Evolutionary conservation across 2,888 invertebrate genomes (phyloP).

Genomic region (Mesoligia furuncula): DNA sequence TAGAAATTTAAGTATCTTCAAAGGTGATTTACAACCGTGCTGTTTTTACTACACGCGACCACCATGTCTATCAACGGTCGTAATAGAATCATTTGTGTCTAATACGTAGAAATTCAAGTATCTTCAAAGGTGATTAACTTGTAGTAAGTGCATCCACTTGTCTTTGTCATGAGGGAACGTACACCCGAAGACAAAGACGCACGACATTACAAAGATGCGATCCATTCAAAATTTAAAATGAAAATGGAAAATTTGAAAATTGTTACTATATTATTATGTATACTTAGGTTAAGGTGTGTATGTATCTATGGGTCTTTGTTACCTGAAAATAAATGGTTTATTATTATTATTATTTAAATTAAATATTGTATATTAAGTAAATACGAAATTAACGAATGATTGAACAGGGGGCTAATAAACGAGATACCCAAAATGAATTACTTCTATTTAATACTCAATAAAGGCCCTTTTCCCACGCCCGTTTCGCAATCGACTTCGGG

Average conservation of each 20-base stretch:
- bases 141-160: neutral
- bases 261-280: no score
- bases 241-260: no score
- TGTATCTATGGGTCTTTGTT: no score
- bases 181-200: neutral
- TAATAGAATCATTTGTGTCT: slow-evolving; percentile 52
- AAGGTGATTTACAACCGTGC: slow-evolving; percentile 75
- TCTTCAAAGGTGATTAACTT: slow-evolving; percentile 9
- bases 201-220: slow-evolving; percentile 19
- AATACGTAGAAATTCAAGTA: slow-evolving; percentile 8
- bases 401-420: slow-evolving; percentile 77
- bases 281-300: no score
- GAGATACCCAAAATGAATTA: slow-evolving; percentile 80
- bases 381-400: slow-evolving; percentile 78
- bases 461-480: slow-evolving; percentile 79
- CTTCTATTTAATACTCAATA: slow-evolving; percentile 80
- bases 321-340: no score
- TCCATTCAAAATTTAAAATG: no score
- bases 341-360: no score
- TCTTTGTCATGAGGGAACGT: slow-evolving; percentile 5
- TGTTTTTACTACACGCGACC: slow-evolving; percentile 62
- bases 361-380: slow-evolving; percentile 72
- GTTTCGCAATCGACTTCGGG: slow-evolving; percentile 78
- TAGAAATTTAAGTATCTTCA: slow-evolving; percentile 5
- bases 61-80: slow-evolving; percentile 47